Conservation (phyloP, 2,113 vertebrate genomes). For the Columba janthina region DNA sequence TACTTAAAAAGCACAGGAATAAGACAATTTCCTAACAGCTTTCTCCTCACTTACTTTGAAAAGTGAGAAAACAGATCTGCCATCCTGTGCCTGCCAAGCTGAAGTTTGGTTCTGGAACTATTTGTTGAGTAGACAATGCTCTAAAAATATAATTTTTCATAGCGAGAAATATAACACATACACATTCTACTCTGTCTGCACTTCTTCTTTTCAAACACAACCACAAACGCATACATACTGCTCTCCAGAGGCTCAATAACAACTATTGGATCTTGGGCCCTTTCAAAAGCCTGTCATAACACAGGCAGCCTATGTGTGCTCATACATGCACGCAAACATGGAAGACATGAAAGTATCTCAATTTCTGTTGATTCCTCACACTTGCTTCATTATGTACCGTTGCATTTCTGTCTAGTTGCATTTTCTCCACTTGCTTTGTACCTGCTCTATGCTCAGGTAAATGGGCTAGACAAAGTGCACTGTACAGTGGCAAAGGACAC, state of each 20-base stretch:
- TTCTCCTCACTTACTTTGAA: conserved; percentile 15
- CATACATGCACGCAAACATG: neutral
- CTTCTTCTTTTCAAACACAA: neutral
- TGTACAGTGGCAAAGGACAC: neutral
- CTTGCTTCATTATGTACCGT: neutral
- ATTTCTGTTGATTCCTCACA: neutral
- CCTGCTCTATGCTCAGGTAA: neutral
- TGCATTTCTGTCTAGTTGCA: neutral
- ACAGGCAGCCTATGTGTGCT: neutral
- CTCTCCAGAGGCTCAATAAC: neutral
- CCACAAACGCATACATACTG: neutral
- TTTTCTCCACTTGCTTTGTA: neutral
- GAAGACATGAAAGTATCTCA: neutral
- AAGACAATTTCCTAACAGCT: neutral
- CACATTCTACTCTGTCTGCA: neutral
- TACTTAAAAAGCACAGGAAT: neutral
- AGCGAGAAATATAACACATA: neutral
- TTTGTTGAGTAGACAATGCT: conserved; percentile 18
- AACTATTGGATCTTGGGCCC: neutral
- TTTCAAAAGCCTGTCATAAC: neutral
- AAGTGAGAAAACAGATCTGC: conserved; percentile 49
- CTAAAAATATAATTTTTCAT: conserved; percentile 5
- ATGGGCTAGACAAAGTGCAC: neutral
- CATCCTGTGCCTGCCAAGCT: conserved; percentile 41
- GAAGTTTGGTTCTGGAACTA: conserved; percentile 28